A percentile compares a stretch with the other conserved stretches of the same genome.
Evolutionary conservation across 2,888 invertebrate genomes (phyloP).

Genomic region (Polylopha cassiicola): DNA sequence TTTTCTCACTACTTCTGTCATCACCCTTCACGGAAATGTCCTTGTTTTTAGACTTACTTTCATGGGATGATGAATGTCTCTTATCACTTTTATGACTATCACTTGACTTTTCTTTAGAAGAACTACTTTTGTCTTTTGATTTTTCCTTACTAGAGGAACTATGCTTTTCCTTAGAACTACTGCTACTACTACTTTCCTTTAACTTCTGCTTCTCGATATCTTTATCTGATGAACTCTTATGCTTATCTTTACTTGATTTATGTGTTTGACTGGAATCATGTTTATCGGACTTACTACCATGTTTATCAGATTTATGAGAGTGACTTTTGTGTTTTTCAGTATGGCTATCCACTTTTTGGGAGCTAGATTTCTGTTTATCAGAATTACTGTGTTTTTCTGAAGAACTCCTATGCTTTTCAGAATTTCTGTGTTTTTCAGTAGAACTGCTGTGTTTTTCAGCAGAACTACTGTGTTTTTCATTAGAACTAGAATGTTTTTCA

Average conservation of each 20-base stretch:
- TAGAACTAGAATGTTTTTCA: slow-evolving; percentile 35
- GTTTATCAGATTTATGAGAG: slow-evolving; percentile 22
- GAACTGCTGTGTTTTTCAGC: slow-evolving; percentile 19
- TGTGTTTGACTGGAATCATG: slow-evolving; percentile 31
- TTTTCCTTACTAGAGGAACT: slow-evolving; percentile 59
- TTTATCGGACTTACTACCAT: slow-evolving; percentile 29
- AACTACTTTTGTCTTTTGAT: slow-evolving; percentile 53
- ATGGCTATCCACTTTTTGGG: slow-evolving; percentile 23
- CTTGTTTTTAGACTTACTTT: slow-evolving; percentile 39
- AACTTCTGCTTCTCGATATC: slow-evolving; percentile 45
- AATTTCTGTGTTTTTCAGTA: slow-evolving; percentile 20
- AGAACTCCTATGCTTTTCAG: slow-evolving; percentile 15
- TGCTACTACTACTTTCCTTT: slow-evolving; percentile 43
- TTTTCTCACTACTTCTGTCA: slow-evolving; percentile 39
- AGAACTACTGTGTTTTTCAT: slow-evolving; percentile 12
- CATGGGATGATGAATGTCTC: slow-evolving; percentile 49
- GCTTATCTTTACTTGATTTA: slow-evolving; percentile 37
- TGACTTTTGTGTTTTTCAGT: slow-evolving; percentile 42
- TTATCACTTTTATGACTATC: slow-evolving; percentile 54
- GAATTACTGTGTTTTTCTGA: slow-evolving; percentile 11
- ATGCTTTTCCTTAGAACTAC: slow-evolving; percentile 57
- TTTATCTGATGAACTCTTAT: slow-evolving; percentile 47
- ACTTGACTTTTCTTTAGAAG: slow-evolving; percentile 58
- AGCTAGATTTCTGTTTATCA: slow-evolving; percentile 19
- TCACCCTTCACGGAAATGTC: slow-evolving; percentile 11